Conservation (phyloP, 2,797 vertebrate species). For the Poecilia wingei region DNA sequence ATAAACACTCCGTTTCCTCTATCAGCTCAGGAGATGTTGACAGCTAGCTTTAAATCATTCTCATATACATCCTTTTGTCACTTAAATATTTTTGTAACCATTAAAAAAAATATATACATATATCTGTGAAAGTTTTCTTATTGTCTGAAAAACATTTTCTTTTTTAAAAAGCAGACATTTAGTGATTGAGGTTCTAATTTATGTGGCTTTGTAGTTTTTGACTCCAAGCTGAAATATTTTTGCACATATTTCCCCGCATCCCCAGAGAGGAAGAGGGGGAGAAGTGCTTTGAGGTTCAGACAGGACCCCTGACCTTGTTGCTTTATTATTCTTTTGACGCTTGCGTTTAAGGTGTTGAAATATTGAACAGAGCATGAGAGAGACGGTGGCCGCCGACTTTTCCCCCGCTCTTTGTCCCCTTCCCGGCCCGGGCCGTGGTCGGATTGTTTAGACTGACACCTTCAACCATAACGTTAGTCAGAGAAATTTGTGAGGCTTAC, state of each 20-base stretch:
- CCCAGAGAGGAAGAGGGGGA: conserved; percentile 84
- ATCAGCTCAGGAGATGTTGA: conserved; percentile 68
- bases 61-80: conserved; percentile 2
- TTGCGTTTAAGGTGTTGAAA: conserved; percentile 85
- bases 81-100: background rate
- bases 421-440: conserved; percentile 70
- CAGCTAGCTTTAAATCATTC: conserved; percentile 52
- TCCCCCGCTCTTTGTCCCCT: conserved; percentile 60
- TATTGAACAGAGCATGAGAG: conserved; percentile 87
- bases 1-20: conserved; percentile 76
- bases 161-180: background rate
- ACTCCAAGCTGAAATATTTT: conserved; percentile 83
- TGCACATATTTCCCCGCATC: conserved; percentile 79
- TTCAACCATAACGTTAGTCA: conserved; percentile 83
- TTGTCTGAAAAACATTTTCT: conserved; percentile 65
- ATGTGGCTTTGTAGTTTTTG: conserved; percentile 81
- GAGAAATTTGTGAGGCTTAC: conserved; percentile 76
- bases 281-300: conserved; percentile 84
- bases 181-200: conserved; percentile 50
- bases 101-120: background rate
- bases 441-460: conserved; percentile 89
- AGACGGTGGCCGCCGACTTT: conserved; percentile 81
- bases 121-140: conserved; percentile 60
- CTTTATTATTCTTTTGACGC: conserved; percentile 86
- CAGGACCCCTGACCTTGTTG: conserved; percentile 83